These are phyloP conservation scores for Ctenoplectra terminalis DNA, from an alignment of 1,140 invertebrate genomes.

Conservation along the genomic window DNA sequence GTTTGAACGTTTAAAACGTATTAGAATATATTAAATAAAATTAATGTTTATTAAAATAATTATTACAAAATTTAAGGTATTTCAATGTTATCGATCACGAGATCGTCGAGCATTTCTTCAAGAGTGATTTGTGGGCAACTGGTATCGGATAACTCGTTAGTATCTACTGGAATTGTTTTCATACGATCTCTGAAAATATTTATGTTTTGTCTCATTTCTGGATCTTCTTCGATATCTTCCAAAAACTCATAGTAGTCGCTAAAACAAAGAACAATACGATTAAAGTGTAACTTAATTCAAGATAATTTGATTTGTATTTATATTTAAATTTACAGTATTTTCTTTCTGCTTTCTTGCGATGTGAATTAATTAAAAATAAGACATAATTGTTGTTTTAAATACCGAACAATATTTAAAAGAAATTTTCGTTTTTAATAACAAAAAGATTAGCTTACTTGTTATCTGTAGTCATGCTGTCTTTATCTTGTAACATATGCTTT, in stretches of 20 bases:
- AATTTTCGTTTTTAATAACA: not conserved
- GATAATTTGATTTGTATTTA: too few relatives aligned
- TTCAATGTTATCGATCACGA: conserved; percentile 90
- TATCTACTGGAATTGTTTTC: conserved; percentile 87
- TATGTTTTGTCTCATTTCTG: conserved; percentile 92
- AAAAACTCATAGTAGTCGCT: conserved; percentile 98
- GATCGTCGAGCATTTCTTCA: conserved; percentile 98
- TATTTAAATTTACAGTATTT: too few relatives aligned
- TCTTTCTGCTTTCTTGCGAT: too few relatives aligned
- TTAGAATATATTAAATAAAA: not conserved
- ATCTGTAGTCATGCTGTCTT: conserved; percentile 86
- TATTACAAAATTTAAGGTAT: conserved; percentile 83
- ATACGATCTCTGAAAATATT: conserved; percentile 94
- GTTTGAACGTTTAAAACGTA: too few relatives aligned
- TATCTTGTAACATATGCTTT: conserved; percentile 90
- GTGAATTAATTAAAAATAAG: too few relatives aligned
- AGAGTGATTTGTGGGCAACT: conserved; percentile 93
- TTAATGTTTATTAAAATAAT: not conserved
- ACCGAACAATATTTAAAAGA: too few relatives aligned
- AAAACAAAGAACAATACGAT: conserved; percentile 56
- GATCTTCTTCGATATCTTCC: conserved; percentile 98
- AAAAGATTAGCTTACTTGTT: conserved; percentile 85
- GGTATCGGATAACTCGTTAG: conserved; percentile 85
- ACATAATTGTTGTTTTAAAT: too few relatives aligned
- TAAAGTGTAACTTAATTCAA: too few relatives aligned